Evolutionary conservation across 2,888 invertebrate genomes (phyloP).

Genomic region (Sinotaia quadrata): DNA sequence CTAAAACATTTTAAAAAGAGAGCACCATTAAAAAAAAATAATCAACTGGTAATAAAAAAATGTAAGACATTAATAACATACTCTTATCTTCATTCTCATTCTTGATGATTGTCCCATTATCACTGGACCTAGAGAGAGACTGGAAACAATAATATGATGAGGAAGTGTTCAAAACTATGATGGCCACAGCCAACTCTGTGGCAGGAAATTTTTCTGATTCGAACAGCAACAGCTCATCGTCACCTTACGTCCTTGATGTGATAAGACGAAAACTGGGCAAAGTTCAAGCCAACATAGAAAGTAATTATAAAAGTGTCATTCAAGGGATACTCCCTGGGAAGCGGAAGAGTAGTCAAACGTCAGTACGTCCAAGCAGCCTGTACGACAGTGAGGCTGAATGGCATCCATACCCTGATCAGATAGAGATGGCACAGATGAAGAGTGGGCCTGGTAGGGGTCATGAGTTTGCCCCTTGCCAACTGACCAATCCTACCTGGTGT

Average conservation of each 20-base stretch:
- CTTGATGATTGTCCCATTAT: no score
- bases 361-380: slow-evolving; percentile 21
- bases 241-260: slow-evolving; percentile 48
- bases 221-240: slow-evolving; percentile 32
- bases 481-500: slow-evolving; percentile 73
- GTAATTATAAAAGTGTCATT: slow-evolving; percentile 40
- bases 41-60: no score
- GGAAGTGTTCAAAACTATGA: slow-evolving; percentile 33
- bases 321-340: slow-evolving; percentile 36
- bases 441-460: slow-evolving; percentile 50
- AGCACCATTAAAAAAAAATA: no score
- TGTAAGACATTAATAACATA: no score
- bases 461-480: slow-evolving; percentile 56
- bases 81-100: no score
- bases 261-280: slow-evolving; percentile 44
- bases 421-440: slow-evolving; percentile 63
- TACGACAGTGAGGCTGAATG: slow-evolving; percentile 22
- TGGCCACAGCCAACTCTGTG: slow-evolving; percentile 31
- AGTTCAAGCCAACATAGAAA: slow-evolving; percentile 41
- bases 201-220: slow-evolving; percentile 24
- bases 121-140: no score
- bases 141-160: slow-evolving; percentile 35
- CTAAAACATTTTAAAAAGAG: no score
- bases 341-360: slow-evolving; percentile 9
- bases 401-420: slow-evolving; percentile 44